phyloP scores from a whole-genome alignment of 1,140 invertebrate species.

The Drosophila nigrodunni region DNA sequence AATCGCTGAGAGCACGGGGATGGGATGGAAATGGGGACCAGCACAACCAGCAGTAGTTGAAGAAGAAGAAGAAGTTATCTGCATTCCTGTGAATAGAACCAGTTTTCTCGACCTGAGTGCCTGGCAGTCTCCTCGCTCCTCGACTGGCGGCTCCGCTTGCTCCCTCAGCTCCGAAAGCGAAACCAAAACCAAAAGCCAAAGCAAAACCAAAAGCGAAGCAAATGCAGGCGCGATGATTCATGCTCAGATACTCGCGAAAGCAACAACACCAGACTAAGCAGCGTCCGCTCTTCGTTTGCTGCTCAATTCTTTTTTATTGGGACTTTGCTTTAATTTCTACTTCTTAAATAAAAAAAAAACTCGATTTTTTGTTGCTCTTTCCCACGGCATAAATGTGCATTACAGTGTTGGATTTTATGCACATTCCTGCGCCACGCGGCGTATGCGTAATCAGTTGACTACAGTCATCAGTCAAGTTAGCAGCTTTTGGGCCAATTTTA shows the following conservation, averaged over 20 bases:
- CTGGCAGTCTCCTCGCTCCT: neutral
- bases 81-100: conserved; percentile 53
- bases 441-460: conserved; percentile 75
- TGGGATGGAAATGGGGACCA: neutral
- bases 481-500: conserved; percentile 38
- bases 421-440: conserved; percentile 65
- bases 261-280: conserved; percentile 64
- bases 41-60: conserved; percentile 2
- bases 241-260: conserved; percentile 38
- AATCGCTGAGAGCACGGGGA: neutral
- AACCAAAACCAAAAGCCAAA: conserved; percentile 20
- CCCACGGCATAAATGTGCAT: conserved; percentile 52
- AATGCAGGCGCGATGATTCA: conserved; percentile 71
- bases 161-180: conserved; percentile 7
- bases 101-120: neutral
- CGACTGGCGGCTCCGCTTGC: neutral
- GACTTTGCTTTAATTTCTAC: conserved; percentile 53
- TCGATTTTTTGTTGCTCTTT: conserved; percentile 52
- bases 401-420: conserved; percentile 55
- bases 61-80: conserved; percentile 64
- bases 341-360: conserved; percentile 39
- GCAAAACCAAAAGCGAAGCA: conserved; percentile 21
- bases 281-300: conserved; percentile 54
- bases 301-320: conserved; percentile 15
- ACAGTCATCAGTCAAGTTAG: conserved; percentile 73